These are phyloP conservation scores for Cordylochernes scorpioides DNA, from an alignment of 2,888 invertebrate species.

Conservation along the genomic window DNA sequence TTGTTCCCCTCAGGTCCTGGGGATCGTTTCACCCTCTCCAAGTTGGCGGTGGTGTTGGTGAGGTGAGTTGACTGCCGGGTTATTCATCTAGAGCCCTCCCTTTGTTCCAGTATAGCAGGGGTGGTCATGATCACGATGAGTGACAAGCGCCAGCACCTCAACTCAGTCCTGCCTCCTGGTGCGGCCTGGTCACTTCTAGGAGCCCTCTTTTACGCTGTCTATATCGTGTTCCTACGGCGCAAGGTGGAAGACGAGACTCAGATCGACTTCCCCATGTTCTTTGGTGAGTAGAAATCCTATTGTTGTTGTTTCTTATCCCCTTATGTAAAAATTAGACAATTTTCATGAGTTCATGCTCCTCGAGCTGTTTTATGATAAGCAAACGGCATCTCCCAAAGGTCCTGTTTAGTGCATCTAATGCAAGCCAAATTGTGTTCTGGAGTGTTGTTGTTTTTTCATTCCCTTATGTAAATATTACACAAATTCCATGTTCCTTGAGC, in stretches of 20 bases:
- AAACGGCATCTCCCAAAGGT: too few species aligned
- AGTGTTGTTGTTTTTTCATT: too few species aligned
- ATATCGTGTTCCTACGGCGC: slow-evolving; percentile 50
- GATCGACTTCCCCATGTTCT: slow-evolving; percentile 78
- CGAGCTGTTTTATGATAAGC: too few species aligned
- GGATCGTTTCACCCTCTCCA: slow-evolving; percentile 62
- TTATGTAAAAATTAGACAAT: too few species aligned
- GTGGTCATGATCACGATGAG: slow-evolving; percentile 51
- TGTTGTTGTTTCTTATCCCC: too few species aligned
- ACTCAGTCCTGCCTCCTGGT: slow-evolving; percentile 40
- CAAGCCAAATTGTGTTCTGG: too few species aligned
- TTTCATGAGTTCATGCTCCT: too few species aligned
- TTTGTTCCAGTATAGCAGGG: slow-evolving; percentile 42
- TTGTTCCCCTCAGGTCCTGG: slow-evolving; percentile 50
- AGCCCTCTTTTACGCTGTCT: slow-evolving; percentile 64
- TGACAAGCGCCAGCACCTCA: slow-evolving; percentile 35
- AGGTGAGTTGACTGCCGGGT: slow-evolving; percentile 20
- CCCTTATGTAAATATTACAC: too few species aligned
- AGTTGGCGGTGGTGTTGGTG: slow-evolving; percentile 40
- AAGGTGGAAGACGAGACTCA: slow-evolving; percentile 74
- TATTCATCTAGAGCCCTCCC: too few species aligned
- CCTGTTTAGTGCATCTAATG: too few species aligned
- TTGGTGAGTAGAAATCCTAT: slow-evolving; percentile 59
- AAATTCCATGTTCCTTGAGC: too few species aligned
- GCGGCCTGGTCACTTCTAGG: slow-evolving; percentile 55